Conservation (phyloP, 1,140 invertebrate species). For the Thaumetopoea pityocampa region DNA sequence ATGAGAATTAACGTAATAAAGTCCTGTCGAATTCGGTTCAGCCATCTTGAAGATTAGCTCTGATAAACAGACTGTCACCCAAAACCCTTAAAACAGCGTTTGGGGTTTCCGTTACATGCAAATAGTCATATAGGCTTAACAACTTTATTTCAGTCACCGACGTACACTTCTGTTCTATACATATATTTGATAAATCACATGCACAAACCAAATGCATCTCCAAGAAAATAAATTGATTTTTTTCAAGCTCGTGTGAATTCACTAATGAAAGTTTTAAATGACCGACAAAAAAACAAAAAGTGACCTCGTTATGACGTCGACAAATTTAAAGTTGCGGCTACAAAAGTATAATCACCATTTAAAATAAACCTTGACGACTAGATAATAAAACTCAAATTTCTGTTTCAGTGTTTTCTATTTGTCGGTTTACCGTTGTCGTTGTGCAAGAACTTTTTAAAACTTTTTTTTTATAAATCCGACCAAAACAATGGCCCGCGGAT, state of each 20-base stretch:
- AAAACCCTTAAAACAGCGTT: too few relatives aligned
- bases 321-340: conserved; percentile 35
- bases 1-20: too few relatives aligned
- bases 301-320: conserved; percentile 60
- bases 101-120: too few relatives aligned
- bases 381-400: conserved; percentile 25
- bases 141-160: too few relatives aligned
- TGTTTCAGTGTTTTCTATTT: conserved; percentile 8
- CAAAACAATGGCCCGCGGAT: conserved; percentile 60
- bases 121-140: too few relatives aligned
- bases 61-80: too few relatives aligned
- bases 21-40: too few relatives aligned
- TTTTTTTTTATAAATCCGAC: conserved; percentile 60
- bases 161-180: too few relatives aligned
- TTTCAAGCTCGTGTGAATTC: conserved; percentile 54
- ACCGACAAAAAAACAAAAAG: conserved; percentile 58
- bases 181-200: too few relatives aligned
- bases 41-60: too few relatives aligned
- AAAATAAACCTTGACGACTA: conserved; percentile 19
- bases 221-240: conserved; percentile 45
- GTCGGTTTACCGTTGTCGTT: conserved; percentile 7
- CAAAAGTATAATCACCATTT: conserved; percentile 24
- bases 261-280: conserved; percentile 71
- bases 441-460: conserved; percentile 46
- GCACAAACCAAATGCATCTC: conserved; percentile 45